Evolutionary conservation across 2,113 vertebrate species (phyloP), one percentile per base, ranked within the genome.

Genomic region (Elephantulus edwardii): DNA sequence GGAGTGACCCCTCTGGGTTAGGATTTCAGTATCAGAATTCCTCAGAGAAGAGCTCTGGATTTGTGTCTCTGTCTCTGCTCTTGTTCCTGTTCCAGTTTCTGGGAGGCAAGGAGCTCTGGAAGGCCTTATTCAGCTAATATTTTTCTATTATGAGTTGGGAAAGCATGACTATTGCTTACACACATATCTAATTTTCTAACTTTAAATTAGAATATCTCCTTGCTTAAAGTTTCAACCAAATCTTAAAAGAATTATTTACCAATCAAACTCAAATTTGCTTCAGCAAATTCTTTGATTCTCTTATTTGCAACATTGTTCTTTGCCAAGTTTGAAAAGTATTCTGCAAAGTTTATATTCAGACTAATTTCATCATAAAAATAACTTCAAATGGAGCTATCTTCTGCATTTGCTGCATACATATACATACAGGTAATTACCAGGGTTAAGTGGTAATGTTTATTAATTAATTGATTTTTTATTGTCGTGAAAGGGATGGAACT

Each of bases 321-420:
- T 96, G 91, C 91, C 95, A 95, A 95, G 93, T 93, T 28, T 94
- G 78, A 94, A 96, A 96, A 95, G 91, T 95, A 95, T 92, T 96
- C 89, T 97, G 94, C 91, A 96, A 97, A 95, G 95, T 94, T 95
- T 93, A 96, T 92, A 94, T 93, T 92, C 71, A 95, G 89, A 93
- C 89, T 93, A 94, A 89, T 96, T 96, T 96, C 91, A 91, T 96
- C 95, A 93, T 95, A 96, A 96, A 97, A 92, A 92, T 48, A 83
- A 74, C 93, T 96, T 96, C 95, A 95, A 97, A 95, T 94, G 94
- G 92, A 95, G 68, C 89, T 94, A 78, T 96, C 90, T 97, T 95
- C 96, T 75, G 5, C 90, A 33, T 81, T 80, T 91, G 38, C 60
- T 74, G 81, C 50, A 87, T 88, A 84, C 50, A 87, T 88, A 78